Evolutionary conservation across 92 coral and sea anemone genomes (phyloP), one percentile per base, ranked within the genome.

Genomic region (Nematostella vectensis): DNA sequence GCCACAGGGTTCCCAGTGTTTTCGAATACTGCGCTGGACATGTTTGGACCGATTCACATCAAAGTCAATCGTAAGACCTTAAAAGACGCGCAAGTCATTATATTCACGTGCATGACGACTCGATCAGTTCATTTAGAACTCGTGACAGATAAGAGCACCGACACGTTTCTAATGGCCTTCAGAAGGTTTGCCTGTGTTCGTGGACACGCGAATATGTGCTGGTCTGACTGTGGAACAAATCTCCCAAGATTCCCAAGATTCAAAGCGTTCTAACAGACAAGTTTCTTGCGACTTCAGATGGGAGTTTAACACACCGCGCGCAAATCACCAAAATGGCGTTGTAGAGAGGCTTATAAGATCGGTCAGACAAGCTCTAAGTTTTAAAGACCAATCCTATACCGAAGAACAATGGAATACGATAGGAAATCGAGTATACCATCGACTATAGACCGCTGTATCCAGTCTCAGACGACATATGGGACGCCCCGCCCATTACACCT

Each of bases 181-280:
- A 29, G 67, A 26, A 30, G 61, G 1, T 60, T 60, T 18, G 67
- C 67, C 31, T 42, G 67, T 47, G 33, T 60, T 27, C 67, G 60
- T 24, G 67, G 67, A 28, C 67, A 60, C 29, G 61, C 67, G 25
- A 42, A 45, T 23, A 38, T 47, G 8, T 60, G 69, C 44, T 55
- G 66, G 69, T 63, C 69, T 21, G 69, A 63, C 62, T 63, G 69
- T 63, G 69, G 69, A n/a, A 1, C 69, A 45, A 55, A 63, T 48
- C 29, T 63, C 21, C 0, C 30, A 3, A 54, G 15, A 29, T 63
- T 17, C 69, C 69, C 51, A 63, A 50, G 27, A 63, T 63, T 4
- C 62, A 50, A 50, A 63, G 69, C 27, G 6, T 31, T 6, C 21
- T 63, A 19, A 26, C 47, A 11, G 69, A 63, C n/a, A n/a, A n/a